These are phyloP conservation scores for Hormaphis cornu DNA, from an alignment of 1,140 invertebrate genomes.

Conservation along the genomic window DNA sequence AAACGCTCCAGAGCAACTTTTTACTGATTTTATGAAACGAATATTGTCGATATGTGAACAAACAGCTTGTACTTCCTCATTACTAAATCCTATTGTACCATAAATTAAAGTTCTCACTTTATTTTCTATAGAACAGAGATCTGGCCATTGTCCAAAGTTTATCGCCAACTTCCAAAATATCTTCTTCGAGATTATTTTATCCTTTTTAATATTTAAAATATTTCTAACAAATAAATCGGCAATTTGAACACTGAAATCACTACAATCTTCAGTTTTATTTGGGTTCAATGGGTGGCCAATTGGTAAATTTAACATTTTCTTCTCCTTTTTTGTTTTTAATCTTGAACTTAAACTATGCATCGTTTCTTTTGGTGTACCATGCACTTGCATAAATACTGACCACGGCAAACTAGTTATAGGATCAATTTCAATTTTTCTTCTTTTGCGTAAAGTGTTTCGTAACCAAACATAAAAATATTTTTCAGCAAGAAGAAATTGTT, in stretches of 20 bases:
- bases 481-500: neutral
- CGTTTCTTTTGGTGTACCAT: conserved; percentile 2
- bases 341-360: neutral
- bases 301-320: neutral
- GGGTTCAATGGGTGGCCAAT: neutral
- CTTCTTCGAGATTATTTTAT: neutral
- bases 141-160: neutral
- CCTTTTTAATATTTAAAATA: neutral
- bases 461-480: conserved; percentile 19
- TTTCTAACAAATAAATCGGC: conserved; percentile 9
- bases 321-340: neutral
- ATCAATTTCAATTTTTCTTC: conserved; percentile 8
- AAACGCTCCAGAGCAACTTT: neutral
- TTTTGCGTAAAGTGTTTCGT: neutral
- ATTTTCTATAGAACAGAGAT: neutral
- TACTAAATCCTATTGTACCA: neutral
- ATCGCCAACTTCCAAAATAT: conserved; percentile 23
- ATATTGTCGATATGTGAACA: neutral
- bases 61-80: neutral
- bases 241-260: neutral
- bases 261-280: neutral
- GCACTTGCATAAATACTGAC: conserved; percentile 9
- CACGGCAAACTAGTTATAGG: neutral
- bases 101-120: conserved; percentile 2
- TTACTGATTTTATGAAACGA: neutral